Evolutionary conservation across 2,797 vertebrate species (phyloP).

Genomic region (Oreochromis mossambicus): DNA sequence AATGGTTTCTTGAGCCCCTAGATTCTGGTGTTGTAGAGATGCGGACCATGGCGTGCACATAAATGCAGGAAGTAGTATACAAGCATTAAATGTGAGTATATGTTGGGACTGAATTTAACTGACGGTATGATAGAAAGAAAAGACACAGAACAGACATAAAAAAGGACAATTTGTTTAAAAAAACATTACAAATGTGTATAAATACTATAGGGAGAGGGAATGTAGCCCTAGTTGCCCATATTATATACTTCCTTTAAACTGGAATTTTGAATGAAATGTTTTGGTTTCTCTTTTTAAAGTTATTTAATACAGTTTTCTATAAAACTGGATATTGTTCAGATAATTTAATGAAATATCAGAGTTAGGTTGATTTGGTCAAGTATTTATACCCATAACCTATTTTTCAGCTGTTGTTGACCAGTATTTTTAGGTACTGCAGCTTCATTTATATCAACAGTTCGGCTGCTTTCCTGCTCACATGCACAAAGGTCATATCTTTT

Average conservation of each 20-base stretch:
- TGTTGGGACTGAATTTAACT: neutral
- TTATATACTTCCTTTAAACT: neutral
- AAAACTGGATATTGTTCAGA: neutral
- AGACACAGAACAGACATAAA: neutral
- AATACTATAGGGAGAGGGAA: neutral
- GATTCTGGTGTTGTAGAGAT: neutral
- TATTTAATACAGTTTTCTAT: neutral
- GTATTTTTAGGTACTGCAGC: neutral
- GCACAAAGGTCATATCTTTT: neutral
- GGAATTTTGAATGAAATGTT: neutral
- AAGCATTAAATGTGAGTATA: neutral
- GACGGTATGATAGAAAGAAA: neutral
- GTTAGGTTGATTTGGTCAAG: neutral
- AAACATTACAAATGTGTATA: neutral
- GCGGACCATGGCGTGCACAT: neutral
- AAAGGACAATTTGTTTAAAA: neutral
- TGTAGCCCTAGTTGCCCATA: neutral
- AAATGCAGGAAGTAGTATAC: neutral
- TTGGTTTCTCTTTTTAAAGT: neutral
- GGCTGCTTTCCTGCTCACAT: neutral
- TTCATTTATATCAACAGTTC: neutral
- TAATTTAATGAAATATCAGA: neutral
- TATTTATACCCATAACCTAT: neutral
- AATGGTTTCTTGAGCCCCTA: neutral
- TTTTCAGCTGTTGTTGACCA: neutral